A percentile compares a stretch with the other conserved stretches of the same genome.
Evolutionary conservation across 2,113 vertebrate genomes (phyloP).

Genomic region (Shinisaurus crocodilurus): DNA sequence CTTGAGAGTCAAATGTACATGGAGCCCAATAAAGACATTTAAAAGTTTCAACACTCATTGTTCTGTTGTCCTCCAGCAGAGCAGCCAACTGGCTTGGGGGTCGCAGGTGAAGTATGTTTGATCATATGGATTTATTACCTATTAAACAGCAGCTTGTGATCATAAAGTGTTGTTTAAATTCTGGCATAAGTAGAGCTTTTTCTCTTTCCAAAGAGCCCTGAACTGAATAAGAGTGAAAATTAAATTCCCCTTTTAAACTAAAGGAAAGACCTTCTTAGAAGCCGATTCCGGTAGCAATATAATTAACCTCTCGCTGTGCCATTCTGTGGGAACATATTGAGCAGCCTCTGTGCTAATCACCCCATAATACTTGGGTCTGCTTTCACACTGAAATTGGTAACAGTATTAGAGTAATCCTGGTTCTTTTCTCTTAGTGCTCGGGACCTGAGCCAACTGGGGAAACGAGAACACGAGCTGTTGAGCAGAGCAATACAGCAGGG

Average conservation of each 20-base stretch:
- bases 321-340: slow-evolving; percentile 68
- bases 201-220: slow-evolving; percentile 44
- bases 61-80: neutral
- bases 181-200: slow-evolving; percentile 55
- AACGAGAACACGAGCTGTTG: neutral
- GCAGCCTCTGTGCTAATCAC: slow-evolving; percentile 57
- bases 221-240: slow-evolving; percentile 69
- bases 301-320: slow-evolving; percentile 74
- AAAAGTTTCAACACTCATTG: neutral
- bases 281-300: slow-evolving; percentile 58
- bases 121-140: slow-evolving; percentile 64
- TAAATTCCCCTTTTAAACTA: slow-evolving; percentile 61
- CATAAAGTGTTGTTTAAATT: slow-evolving; percentile 60
- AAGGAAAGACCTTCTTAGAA: slow-evolving; percentile 64
- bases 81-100: neutral
- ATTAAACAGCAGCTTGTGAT: slow-evolving; percentile 57
- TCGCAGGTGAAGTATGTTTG: slow-evolving; percentile 57
- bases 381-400: slow-evolving; percentile 58
- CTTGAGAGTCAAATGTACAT: neutral
- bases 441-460: slow-evolving; percentile 45
- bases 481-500: fast-evolving
- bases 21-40: neutral
- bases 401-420: slow-evolving; percentile 59
- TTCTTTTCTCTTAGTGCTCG: slow-evolving; percentile 36
- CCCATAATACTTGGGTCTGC: slow-evolving; percentile 53